phyloP scores from a whole-genome alignment of 2,888 invertebrate genomes.

The Hirtodrosophila trivittata region DNA sequence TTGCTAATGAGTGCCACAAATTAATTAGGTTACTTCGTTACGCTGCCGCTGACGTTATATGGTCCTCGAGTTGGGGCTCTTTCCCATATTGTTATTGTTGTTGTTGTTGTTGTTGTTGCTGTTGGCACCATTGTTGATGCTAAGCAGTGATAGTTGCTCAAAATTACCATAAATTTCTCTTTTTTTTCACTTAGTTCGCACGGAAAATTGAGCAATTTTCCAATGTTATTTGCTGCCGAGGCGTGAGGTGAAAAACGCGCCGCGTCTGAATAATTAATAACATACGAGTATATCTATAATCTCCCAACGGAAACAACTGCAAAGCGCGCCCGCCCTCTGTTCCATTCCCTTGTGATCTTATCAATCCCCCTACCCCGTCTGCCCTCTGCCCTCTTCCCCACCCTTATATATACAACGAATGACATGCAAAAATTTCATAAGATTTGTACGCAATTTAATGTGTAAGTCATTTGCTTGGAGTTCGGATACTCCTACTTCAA shows the following conservation, averaged over 20 bases:
- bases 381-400: not conserved
- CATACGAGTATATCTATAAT: constrained; percentile 28
- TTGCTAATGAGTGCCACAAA: constrained; percentile 80
- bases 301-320: constrained; percentile 50
- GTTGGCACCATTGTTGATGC: constrained; percentile 48
- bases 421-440: constrained; percentile 40
- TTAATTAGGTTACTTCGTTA: constrained; percentile 78
- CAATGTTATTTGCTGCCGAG: constrained; percentile 45
- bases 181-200: constrained; percentile 52
- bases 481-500: too few species aligned
- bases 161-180: constrained; percentile 75
- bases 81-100: constrained; percentile 3
- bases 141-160: constrained; percentile 71
- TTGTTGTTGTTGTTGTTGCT: constrained; percentile 10
- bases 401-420: constrained; percentile 31
- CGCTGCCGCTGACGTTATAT: constrained; percentile 57
- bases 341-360: constrained; percentile 41
- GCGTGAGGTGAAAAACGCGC: constrained; percentile 37
- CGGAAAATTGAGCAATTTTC: constrained; percentile 78
- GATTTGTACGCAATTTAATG: constrained; percentile 16
- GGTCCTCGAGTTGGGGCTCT: constrained; percentile 20
- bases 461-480: too few species aligned
- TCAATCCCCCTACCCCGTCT: constrained; percentile 25
- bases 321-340: not conserved
- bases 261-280: constrained; percentile 55